These are phyloP conservation scores for Hemichromis elongatus DNA, from an alignment of 2,113 vertebrate species.

Conservation along the genomic window DNA sequence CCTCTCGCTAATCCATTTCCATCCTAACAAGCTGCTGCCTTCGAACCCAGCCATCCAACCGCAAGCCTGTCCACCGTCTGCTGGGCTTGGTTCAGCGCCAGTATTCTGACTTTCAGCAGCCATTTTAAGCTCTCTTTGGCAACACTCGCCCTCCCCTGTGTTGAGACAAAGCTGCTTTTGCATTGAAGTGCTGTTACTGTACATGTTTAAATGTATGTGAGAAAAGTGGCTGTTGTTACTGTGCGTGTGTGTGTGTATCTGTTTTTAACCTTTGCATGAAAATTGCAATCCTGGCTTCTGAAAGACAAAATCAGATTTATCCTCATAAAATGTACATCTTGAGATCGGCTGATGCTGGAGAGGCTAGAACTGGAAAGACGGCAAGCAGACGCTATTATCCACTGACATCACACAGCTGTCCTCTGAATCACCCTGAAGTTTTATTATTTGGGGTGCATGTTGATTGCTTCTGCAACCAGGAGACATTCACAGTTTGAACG, in stretches of 20 bases:
- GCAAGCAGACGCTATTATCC: neutral
- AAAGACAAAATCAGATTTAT: neutral
- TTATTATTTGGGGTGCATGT: neutral
- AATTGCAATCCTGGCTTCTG: neutral
- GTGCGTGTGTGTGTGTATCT: neutral
- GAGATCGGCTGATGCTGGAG: neutral
- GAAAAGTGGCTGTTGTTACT: neutral
- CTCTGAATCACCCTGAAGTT: neutral
- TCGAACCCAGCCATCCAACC: slow-evolving; percentile 62
- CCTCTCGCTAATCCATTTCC: slow-evolving; percentile 69
- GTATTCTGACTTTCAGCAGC: slow-evolving; percentile 57
- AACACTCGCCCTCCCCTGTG: slow-evolving; percentile 29
- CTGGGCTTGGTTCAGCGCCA: slow-evolving; percentile 65
- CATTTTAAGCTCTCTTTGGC: slow-evolving; percentile 66
- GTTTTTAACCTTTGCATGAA: neutral
- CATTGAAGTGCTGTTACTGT: slow-evolving; percentile 18
- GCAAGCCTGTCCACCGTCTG: slow-evolving; percentile 62
- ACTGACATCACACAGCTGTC: neutral
- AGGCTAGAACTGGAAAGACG: neutral
- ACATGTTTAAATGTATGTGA: neutral
- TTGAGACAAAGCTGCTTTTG: slow-evolving; percentile 47
- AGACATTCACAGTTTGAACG: neutral
- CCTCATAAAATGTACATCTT: neutral
- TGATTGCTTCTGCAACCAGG: slow-evolving; percentile 33
- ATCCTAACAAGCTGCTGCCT: slow-evolving; percentile 71